Evolutionary conservation across 2,888 invertebrate species (phyloP), one percentile per base, ranked within the genome.

Genomic region (Eulithis testata): DNA sequence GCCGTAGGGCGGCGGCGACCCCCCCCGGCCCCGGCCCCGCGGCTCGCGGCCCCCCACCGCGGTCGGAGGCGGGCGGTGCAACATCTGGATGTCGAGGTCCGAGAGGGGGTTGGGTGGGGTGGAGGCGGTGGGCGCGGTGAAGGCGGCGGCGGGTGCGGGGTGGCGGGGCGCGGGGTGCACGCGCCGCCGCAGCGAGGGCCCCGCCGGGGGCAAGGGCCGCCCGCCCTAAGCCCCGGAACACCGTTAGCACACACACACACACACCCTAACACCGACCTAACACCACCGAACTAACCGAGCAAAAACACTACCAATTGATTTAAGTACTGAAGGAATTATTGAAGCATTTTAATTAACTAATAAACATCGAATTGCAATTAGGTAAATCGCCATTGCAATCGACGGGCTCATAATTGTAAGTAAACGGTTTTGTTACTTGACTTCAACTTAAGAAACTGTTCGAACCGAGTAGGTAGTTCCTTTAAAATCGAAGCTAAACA

Each of bases 41-140:
- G 69, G 60, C 45, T 49, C 68, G 51, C 44, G 62, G 68, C 57
- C 50, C 37, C 60, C 27, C 36, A 51, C 45, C 63, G 45, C 21
- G 57, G 51, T 14, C 59, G 57, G 45, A 51, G 52, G 11, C 63
- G 47, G 43, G 57, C 71, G 58, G 74, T 76, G 81, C 58, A 81
- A 83, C 36, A 84, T 63, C 67, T 85, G 86, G 14, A 85, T 78
- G 74, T 85, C 86, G 21, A 85, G 74, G 71, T 85, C 86, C 45
- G 85, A 83, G 5, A 80, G 70, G n/a, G 63, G 76, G 59, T 54
- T 1, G 63, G 67, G 40, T n/a, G n/a, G n/a, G 14, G 47, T 14
- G 47, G 63, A 43, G 44, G 44, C 57, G 53, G 27, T 55, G 69
- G 72, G 72, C 63, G 73, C 59, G 68, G 60, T 57, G 70, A 65